phyloP scores from a whole-genome alignment of 1,140 invertebrate species.

The Teleogryllus occipitalis region DNA sequence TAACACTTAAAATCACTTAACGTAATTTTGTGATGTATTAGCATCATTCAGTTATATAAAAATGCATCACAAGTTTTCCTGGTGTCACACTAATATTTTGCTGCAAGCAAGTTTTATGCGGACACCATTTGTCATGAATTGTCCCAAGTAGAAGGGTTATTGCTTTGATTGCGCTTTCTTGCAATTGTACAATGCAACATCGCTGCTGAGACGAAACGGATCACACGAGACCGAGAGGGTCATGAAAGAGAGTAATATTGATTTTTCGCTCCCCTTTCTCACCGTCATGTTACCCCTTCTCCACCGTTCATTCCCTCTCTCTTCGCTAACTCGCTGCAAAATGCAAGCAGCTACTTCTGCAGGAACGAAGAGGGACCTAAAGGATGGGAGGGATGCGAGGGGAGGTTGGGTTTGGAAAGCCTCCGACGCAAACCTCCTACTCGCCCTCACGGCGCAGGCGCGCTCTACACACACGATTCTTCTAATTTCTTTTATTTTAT shows the following conservation, averaged over 20 bases:
- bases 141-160: no score
- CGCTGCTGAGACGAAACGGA: not conserved
- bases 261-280: not conserved
- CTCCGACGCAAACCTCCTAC: not conserved
- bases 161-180: no score
- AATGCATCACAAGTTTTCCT: no score
- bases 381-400: not conserved
- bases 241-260: constrained; percentile 5
- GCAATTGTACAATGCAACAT: not conserved
- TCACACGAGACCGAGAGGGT: not conserved
- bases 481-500: no score
- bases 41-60: no score
- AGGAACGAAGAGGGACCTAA: not conserved
- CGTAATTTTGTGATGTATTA: no score
- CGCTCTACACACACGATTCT: no score
- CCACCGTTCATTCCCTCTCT: not conserved
- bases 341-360: not conserved
- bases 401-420: not conserved
- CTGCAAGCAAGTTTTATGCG: no score
- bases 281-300: not conserved
- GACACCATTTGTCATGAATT: no score
- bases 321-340: not conserved
- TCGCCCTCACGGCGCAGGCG: not conserved
- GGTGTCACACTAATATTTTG: no score
- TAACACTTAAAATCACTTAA: no score